A percentile compares a stretch with the other conserved stretches of the same genome.
Conservation (phyloP, 2,113 vertebrate genomes). For the Antennarius striatus region DNA sequence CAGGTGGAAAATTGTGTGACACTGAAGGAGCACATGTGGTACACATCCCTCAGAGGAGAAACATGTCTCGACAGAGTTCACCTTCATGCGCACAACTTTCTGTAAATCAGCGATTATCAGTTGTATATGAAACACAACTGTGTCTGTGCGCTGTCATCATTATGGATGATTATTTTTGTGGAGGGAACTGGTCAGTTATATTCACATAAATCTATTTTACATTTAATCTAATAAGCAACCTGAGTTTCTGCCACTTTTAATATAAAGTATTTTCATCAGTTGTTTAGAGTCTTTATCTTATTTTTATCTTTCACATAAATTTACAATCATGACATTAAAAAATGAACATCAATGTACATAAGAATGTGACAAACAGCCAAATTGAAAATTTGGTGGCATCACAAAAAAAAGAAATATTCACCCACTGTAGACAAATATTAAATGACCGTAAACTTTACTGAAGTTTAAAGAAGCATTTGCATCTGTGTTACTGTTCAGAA, state of each 20-base stretch:
- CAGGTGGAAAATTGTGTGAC: constrained; percentile 25
- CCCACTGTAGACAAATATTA: background rate
- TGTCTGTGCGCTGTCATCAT: background rate
- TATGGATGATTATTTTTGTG: too few relatives aligned
- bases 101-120: constrained; percentile 12
- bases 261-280: too few relatives aligned
- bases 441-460: constrained; percentile 11
- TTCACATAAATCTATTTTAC: too few relatives aligned
- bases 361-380: too few relatives aligned
- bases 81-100: constrained; percentile 26
- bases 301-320: too few relatives aligned
- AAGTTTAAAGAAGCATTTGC: constrained; percentile 41
- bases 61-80: constrained; percentile 62
- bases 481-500: constrained; percentile 53
- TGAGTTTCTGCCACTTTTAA: too few relatives aligned
- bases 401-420: constrained; percentile 10
- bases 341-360: too few relatives aligned
- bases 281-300: too few relatives aligned
- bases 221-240: too few relatives aligned
- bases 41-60: constrained; percentile 34
- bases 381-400: too few relatives aligned
- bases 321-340: too few relatives aligned
- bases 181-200: too few relatives aligned
- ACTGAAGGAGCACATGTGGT: constrained; percentile 9
- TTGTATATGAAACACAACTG: constrained; percentile 2